Percentiles rank a stretch among this genome's conserved stretches.
phyloP scores from a whole-genome alignment of 2,113 vertebrate genomes.

The Indicator indicator region DNA sequence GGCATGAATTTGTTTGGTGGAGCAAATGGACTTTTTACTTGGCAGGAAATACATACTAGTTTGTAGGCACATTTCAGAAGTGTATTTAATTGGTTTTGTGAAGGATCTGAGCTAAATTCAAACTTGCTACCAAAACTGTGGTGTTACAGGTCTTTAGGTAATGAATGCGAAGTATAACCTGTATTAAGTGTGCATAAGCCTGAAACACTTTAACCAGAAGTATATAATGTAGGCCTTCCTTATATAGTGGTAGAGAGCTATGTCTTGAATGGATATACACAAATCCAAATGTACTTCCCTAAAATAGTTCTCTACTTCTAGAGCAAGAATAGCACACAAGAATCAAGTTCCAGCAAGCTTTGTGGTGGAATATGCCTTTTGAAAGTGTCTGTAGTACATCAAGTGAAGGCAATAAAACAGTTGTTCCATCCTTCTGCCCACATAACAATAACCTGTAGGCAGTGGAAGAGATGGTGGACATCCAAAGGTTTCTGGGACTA shows the following conservation, averaged over 20 bases:
- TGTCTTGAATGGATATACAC: not conserved
- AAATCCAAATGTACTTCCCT: not conserved
- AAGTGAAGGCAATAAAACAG: not conserved
- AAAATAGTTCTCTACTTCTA: not conserved
- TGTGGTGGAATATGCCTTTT: not conserved
- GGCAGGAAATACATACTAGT: fast-evolving
- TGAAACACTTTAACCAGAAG: not conserved
- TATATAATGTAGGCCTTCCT: not conserved
- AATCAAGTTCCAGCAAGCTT: not conserved
- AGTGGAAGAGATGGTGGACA: not conserved
- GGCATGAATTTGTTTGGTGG: not conserved
- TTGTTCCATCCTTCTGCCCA: fast-evolving
- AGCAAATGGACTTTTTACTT: not conserved
- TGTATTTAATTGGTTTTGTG: not conserved
- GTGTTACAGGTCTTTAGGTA: not conserved
- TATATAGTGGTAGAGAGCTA: not conserved
- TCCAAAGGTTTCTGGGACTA: not conserved
- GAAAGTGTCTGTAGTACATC: not conserved
- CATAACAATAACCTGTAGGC: not conserved
- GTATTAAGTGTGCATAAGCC: not conserved
- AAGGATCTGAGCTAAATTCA: not conserved
- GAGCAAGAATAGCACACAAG: not conserved
- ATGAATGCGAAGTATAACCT: not conserved
- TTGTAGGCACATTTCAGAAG: not conserved
- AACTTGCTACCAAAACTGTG: not conserved